Conservation (phyloP, 2,113 vertebrate genomes). For the Salvator merianae region DNA sequence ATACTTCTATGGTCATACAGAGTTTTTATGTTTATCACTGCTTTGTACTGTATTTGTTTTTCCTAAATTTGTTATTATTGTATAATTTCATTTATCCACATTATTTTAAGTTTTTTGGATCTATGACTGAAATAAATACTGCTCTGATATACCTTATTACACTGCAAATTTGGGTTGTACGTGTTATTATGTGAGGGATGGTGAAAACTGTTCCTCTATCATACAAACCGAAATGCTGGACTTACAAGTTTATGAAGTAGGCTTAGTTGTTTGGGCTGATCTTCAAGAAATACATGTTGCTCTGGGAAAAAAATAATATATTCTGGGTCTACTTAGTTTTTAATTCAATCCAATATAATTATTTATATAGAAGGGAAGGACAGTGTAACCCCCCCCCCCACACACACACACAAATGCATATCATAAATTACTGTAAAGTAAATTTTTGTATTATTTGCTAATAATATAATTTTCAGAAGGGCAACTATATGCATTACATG, state of each 20-base stretch:
- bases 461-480: background rate
- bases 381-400: background rate
- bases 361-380: background rate
- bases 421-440: background rate
- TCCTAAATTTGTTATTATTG: too few species aligned
- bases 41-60: too few species aligned
- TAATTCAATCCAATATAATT: background rate
- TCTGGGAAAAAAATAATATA: background rate
- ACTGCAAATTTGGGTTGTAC: too few species aligned
- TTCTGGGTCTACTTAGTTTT: background rate
- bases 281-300: background rate
- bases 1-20: too few species aligned
- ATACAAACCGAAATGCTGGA: background rate
- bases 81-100: too few species aligned
- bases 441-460: background rate
- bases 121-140: too few species aligned
- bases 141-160: too few species aligned
- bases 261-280: background rate
- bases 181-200: too few species aligned
- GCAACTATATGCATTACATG: background rate
- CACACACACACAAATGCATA: background rate
- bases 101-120: too few species aligned
- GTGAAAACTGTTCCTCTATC: background rate
- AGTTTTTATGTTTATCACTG: too few species aligned
- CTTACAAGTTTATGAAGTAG: background rate